Conservation (phyloP, 1,140 invertebrate species). For the Melitaea cinxia region DNA sequence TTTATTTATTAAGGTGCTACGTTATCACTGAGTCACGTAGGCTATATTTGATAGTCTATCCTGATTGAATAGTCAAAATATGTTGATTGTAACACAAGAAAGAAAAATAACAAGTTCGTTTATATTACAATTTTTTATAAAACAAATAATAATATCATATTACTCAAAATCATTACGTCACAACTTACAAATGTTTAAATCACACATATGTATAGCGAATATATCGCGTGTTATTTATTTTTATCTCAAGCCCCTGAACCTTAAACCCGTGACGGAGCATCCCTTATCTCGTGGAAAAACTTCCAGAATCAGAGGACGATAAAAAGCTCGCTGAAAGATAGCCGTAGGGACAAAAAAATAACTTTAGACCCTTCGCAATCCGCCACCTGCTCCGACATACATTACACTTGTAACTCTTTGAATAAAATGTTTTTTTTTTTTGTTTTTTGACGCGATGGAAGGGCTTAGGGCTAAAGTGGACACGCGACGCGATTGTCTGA, state of each 20-base stretch:
- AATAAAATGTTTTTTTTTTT: constrained; percentile 29
- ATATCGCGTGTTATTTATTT: constrained; percentile 2
- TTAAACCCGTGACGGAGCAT: not conserved
- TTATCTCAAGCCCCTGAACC: constrained; percentile 7
- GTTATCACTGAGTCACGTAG: too few species aligned
- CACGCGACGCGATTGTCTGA: not conserved
- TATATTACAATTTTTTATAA: too few species aligned
- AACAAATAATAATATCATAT: too few species aligned
- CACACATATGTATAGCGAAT: not conserved
- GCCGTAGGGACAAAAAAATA: constrained; percentile 37
- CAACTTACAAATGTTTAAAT: too few species aligned
- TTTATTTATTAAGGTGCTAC: too few species aligned
- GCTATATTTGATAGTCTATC: too few species aligned
- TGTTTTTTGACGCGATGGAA: constrained; percentile 20
- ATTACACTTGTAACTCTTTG: constrained; percentile 36
- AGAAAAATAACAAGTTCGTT: too few species aligned
- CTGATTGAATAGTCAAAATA: too few species aligned
- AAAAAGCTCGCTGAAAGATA: constrained; percentile 41
- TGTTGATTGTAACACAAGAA: too few species aligned
- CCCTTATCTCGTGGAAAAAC: constrained; percentile 27
- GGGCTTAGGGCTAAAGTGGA: constrained; percentile 1
- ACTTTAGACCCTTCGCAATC: constrained; percentile 32
- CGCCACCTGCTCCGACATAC: constrained; percentile 38
- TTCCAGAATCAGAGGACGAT: constrained; percentile 31
- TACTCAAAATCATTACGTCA: too few species aligned